Conservation (phyloP, 2,888 invertebrate species). For the Pherbina coryleti region DNA sequence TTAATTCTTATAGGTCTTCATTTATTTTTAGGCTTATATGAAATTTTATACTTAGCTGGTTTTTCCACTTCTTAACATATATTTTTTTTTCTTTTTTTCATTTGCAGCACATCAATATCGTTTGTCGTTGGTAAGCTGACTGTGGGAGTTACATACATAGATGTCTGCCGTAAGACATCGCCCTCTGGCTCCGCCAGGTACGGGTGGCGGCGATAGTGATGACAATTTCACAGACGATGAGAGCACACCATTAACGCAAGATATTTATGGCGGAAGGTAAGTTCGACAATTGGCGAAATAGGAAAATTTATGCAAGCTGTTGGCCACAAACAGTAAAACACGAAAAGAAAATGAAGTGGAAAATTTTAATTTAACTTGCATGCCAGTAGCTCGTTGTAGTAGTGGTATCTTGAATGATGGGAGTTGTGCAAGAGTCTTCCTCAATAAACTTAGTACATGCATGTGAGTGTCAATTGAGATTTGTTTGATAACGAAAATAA, state of each 20-base stretch:
- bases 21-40: too few species aligned
- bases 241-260: constrained; percentile 86
- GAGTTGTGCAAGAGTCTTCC: too few species aligned
- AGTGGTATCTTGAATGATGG: too few species aligned
- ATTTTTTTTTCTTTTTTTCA: not conserved
- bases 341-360: not conserved
- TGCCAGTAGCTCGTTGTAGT: too few species aligned
- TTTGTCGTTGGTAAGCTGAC: constrained; percentile 42
- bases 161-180: constrained; percentile 78
- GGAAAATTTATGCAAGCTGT: constrained; percentile 52
- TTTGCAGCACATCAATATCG: constrained; percentile 3
- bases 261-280: constrained; percentile 93
- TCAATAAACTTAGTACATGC: too few species aligned
- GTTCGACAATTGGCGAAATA: constrained; percentile 50
- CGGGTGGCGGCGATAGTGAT: constrained; percentile 73
- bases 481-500: too few species aligned
- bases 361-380: not conserved
- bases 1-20: too few species aligned
- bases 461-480: too few species aligned
- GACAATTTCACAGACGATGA: constrained; percentile 89
- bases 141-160: constrained; percentile 57
- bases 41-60: too few species aligned
- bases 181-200: constrained; percentile 71
- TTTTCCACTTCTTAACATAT: not conserved
- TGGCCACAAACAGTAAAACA: not conserved